phyloP scores from a whole-genome alignment of 2,113 vertebrate species.

The Gobiocypris rarus region DNA sequence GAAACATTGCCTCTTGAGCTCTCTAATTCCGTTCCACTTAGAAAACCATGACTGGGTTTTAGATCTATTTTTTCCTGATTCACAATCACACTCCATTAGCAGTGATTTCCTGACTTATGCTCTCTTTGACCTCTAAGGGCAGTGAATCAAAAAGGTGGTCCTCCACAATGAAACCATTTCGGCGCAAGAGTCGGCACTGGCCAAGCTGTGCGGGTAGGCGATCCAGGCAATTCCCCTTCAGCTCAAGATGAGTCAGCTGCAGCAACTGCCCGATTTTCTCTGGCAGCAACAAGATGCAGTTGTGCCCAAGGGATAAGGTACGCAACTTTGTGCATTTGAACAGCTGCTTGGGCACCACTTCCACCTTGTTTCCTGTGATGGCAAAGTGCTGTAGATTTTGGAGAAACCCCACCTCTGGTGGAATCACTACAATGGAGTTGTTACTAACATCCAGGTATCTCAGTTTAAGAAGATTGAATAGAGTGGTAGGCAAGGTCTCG shows the following conservation, averaged over 20 bases:
- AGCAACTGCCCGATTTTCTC: constrained; percentile 90
- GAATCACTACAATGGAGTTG: constrained; percentile 87
- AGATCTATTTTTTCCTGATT: not conserved
- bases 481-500: constrained; percentile 86
- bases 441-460: constrained; percentile 92
- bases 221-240: constrained; percentile 96
- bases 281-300: constrained; percentile 87
- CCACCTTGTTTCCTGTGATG: constrained; percentile 92
- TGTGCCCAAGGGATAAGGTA: constrained; percentile 91
- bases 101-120: constrained; percentile 87
- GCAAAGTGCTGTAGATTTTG: constrained; percentile 95
- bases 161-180: constrained; percentile 88
- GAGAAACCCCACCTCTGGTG: constrained; percentile 87
- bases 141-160: constrained; percentile 97
- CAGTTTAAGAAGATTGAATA: constrained; percentile 94
- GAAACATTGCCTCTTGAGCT: not conserved
- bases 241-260: constrained; percentile 92
- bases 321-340: constrained; percentile 95
- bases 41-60: not conserved
- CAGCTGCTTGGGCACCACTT: constrained; percentile 91
- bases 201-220: constrained; percentile 88
- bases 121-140: constrained; percentile 91
- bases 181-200: constrained; percentile 88
- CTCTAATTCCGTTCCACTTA: constrained; percentile 12
- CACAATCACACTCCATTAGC: constrained; percentile 84